A percentile compares a stretch with the other conserved stretches of the same genome.
phyloP scores from a whole-genome alignment of 2,113 vertebrate species.

The Nanorana parkeri region DNA sequence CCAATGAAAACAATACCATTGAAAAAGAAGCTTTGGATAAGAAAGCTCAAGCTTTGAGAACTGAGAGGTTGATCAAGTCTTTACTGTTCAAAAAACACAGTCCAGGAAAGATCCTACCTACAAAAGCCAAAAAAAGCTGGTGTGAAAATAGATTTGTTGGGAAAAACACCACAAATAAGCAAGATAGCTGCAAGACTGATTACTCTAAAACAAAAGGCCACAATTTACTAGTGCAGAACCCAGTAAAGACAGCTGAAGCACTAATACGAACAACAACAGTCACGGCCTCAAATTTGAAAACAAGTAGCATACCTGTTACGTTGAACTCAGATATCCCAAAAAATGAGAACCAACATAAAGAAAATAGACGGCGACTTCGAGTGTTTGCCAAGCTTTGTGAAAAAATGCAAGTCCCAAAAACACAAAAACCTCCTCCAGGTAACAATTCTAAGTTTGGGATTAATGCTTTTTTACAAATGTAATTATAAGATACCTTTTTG shows the following conservation, averaged over 20 bases:
- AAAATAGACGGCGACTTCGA: conserved; percentile 59
- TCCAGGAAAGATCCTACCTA: background rate
- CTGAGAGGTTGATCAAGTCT: conserved; percentile 2
- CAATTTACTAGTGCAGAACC: conserved; percentile 32
- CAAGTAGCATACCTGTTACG: background rate
- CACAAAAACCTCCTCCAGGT: background rate
- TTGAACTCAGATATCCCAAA: too few relatives aligned
- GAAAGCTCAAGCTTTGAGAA: background rate
- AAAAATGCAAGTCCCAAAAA: background rate
- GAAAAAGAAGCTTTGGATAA: background rate
- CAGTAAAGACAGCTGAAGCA: conserved; percentile 39
- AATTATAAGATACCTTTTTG: too few relatives aligned
- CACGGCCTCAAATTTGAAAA: background rate
- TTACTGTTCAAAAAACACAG: background rate
- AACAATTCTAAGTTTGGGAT: background rate
- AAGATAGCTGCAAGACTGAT: background rate
- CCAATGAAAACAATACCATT: background rate
- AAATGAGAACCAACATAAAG: background rate
- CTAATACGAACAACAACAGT: background rate
- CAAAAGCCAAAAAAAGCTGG: background rate
- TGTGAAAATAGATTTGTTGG: conserved; percentile 23
- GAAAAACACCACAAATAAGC: conserved; percentile 17
- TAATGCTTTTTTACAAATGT: too few relatives aligned
- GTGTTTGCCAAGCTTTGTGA: conserved; percentile 64
- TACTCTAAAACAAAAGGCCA: conserved; percentile 51